Evolutionary conservation across 2,797 vertebrate genomes (phyloP), one percentile per base, ranked within the genome.

Genomic region (Picus viridis): DNA sequence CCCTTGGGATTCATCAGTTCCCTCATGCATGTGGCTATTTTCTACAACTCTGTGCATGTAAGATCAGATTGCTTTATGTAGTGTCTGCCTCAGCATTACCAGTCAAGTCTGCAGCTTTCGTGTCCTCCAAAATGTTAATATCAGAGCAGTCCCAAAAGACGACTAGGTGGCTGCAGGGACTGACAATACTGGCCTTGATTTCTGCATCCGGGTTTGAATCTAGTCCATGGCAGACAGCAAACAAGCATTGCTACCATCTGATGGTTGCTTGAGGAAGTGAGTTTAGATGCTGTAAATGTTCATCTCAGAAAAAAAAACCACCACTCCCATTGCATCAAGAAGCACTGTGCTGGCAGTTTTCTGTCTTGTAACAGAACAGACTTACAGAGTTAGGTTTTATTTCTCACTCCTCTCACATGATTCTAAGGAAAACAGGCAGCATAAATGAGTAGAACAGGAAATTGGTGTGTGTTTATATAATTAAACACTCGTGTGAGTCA

Each of bases 201-300:
- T 79, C 83, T 84, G 92, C 57, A 32, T 92, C 71, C 86, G 45
- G 43, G 11, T 92, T 88, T 71, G 58, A 95, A 94, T 89, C 57
- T 68, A 80, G 88, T 51, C 61, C 68, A 68, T 70, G 49, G 88
- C 62, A 93, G 83, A 67, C 10, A 93, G 91, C 92, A 95, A 96
- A 93, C 95, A 96, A 94, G 94, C 95, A 95, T 96, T 96, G 95
- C 95, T 96, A 96, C 95, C 95, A 96, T 94, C 94, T 96, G 89
- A 95, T 96, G 91, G 96, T 92, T 94, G 95, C 95, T 94, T 82
- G 68, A 41, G 94, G 96, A 96, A 96, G 89, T 96, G 95, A 95
- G 94, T 94, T 94, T 88, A 84, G 92, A 92, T 84, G 86, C 88
- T 93, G 86, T 54, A 84, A 94, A 74, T 82, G 57, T n/a, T 94